Evolutionary conservation across 2,888 invertebrate genomes (phyloP), one percentile per base, ranked within the genome.

Genomic region (Eudasyphora cyanicolor): DNA sequence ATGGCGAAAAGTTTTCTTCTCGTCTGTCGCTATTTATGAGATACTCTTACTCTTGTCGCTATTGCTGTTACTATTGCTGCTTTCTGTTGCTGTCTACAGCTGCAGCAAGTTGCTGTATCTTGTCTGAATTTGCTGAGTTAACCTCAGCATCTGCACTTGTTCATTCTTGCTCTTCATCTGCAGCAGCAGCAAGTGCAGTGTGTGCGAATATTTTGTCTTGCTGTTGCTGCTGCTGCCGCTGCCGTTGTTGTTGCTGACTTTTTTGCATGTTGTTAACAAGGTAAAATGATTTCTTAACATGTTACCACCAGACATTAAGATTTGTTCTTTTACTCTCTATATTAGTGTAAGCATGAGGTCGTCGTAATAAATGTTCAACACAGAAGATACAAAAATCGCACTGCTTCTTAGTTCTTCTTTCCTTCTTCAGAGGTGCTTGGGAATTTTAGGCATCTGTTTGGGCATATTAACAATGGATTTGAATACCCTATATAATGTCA

Each of bases 171-270:
- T n/a, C n/a, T n/a, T n/a, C n/a, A n/a, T n/a, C n/a, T n/a, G n/a
- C n/a, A n/a, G n/a, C n/a, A n/a, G n/a, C n/a, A n/a, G n/a, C n/a
- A n/a, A n/a, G n/a, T n/a, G n/a, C n/a, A n/a, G n/a, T n/a, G n/a
- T n/a, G n/a, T n/a, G n/a, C n/a, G n/a, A n/a, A n/a, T n/a, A n/a
- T n/a, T n/a, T n/a, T n/a, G n/a, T n/a, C n/a, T n/a, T 57, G 27
- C 57, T 27, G 49, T n/a, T 49, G 8, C 2, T 49, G 49, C 19
- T 17, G 32, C 5, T 32, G 85, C 86, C 87, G 87, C 85, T 85
- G 85, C 86, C 87, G 88, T 88, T 73, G 77, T 71, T 80, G 69
- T 35, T 64, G 77, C 35, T 62, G 70, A 19, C 69, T 76, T 21
- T 64, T 35, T 35, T 79, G 76, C 75, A 80, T 80, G 74, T 76